These are phyloP conservation scores for Coelopa pilipes DNA, from an alignment of 2,888 invertebrate genomes.

Conservation along the genomic window DNA sequence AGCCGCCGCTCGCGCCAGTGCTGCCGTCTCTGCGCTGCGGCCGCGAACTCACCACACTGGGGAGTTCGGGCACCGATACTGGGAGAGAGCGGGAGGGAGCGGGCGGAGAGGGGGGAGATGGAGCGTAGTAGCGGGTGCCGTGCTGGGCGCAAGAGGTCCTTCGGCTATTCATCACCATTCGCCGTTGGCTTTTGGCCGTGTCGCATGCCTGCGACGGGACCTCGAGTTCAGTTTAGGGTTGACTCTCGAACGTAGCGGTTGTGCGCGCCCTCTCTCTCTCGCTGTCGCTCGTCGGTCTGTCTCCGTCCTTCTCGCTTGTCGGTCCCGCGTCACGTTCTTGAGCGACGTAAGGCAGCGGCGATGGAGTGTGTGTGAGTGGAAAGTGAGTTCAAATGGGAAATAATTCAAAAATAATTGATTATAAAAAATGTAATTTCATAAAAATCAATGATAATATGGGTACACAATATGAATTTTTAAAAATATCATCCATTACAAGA, in stretches of 20 bases:
- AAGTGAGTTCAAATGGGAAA: not conserved
- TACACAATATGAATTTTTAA: too few species aligned
- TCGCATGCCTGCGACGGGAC: constrained; percentile 10
- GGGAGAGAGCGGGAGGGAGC: not conserved
- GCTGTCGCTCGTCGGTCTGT: not conserved
- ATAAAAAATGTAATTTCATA: too few species aligned
- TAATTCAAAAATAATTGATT: too few species aligned
- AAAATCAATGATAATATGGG: too few species aligned
- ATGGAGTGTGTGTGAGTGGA: not conserved
- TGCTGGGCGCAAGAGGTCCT: not conserved
- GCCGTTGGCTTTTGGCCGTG: not conserved
- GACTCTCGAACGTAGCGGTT: constrained; percentile 42
- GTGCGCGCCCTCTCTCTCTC: constrained; percentile 7
- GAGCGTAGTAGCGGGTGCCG: not conserved
- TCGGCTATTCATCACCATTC: too few species aligned
- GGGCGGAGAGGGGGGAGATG: too few species aligned
- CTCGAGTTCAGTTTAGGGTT: constrained; percentile 45
- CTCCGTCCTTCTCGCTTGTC: not conserved
- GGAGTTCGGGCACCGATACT: too few species aligned
- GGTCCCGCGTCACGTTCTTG: too few species aligned
- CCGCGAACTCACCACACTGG: constrained; percentile 34
- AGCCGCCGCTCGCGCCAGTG: constrained; percentile 19
- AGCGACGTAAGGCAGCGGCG: not conserved
- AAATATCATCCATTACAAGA: too few species aligned
- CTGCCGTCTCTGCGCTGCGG: constrained; percentile 27